phyloP scores from a whole-genome alignment of 2,113 vertebrate species.

The Ictidomys tridecemlineatus region DNA sequence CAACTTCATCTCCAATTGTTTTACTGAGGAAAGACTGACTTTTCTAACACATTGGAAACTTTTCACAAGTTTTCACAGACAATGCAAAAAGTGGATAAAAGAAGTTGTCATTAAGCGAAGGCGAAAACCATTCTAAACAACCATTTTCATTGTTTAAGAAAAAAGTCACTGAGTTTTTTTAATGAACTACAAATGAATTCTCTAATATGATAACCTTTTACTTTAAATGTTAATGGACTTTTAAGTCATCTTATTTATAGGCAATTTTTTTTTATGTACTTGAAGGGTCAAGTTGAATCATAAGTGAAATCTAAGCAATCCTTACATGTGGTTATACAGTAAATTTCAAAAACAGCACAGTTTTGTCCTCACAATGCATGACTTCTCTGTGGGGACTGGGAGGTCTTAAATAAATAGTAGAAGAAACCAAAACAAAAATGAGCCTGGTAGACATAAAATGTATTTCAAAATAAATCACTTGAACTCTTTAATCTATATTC shows the following conservation, averaged over 20 bases:
- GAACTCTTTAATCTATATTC: constrained; percentile 49
- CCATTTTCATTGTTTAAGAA: background rate
- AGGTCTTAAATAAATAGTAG: background rate
- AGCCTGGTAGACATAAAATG: background rate
- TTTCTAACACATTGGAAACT: background rate
- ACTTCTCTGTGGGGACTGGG: background rate
- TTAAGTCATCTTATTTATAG: constrained; percentile 12
- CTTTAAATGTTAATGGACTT: background rate
- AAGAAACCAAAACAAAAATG: background rate
- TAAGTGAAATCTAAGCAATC: constrained; percentile 15
- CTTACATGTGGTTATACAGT: background rate
- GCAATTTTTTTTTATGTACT: background rate
- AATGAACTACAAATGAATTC: background rate
- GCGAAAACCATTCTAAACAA: background rate
- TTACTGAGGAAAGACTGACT: background rate
- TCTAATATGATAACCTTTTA: constrained; percentile 19
- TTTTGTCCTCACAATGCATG: background rate
- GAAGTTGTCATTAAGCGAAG: background rate
- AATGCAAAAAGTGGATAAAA: background rate
- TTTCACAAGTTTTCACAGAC: background rate
- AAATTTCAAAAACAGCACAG: background rate
- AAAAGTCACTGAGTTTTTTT: constrained; percentile 32
- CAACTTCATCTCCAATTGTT: background rate
- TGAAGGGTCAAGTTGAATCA: background rate
- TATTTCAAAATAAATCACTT: constrained; percentile 24